These are phyloP conservation scores for Erythrocebus patas DNA, from an alignment of 2,113 vertebrate genomes.

Conservation along the genomic window DNA sequence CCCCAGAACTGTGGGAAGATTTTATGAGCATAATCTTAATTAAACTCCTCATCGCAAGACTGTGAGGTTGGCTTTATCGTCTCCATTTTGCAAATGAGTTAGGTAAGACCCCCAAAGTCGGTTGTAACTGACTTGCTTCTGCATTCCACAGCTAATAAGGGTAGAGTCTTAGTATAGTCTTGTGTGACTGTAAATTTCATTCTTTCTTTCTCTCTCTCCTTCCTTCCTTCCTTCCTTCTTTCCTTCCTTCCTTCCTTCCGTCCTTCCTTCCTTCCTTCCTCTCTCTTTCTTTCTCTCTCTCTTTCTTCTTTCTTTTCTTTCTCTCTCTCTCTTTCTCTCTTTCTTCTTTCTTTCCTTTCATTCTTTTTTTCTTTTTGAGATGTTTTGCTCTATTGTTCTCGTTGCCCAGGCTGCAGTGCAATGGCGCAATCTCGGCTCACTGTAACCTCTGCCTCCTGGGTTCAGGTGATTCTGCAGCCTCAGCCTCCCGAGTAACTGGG, in stretches of 20 bases:
- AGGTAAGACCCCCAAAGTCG: not conserved
- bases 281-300: fast-evolving
- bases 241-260: fast-evolving
- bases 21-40: not conserved
- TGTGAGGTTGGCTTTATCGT: not conserved
- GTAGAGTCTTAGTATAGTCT: not conserved
- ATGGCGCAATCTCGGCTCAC: too few relatives aligned
- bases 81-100: not conserved
- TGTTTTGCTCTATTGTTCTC: too few relatives aligned
- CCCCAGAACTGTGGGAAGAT: not conserved
- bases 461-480: too few relatives aligned
- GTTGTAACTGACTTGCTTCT: not conserved
- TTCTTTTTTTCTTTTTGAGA: too few relatives aligned
- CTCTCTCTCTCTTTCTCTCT: too few relatives aligned
- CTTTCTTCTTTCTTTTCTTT: too few relatives aligned
- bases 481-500: too few relatives aligned
- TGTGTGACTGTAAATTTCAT: not conserved
- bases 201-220: too few relatives aligned
- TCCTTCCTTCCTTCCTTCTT: too few relatives aligned
- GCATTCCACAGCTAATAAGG: not conserved
- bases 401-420: too few relatives aligned
- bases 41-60: not conserved
- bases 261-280: fast-evolving
- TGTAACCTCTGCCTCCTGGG: too few relatives aligned
- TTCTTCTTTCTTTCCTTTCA: not conserved